phyloP scores from a whole-genome alignment of 2,888 invertebrate genomes.

The Tiliacea aurago region DNA sequence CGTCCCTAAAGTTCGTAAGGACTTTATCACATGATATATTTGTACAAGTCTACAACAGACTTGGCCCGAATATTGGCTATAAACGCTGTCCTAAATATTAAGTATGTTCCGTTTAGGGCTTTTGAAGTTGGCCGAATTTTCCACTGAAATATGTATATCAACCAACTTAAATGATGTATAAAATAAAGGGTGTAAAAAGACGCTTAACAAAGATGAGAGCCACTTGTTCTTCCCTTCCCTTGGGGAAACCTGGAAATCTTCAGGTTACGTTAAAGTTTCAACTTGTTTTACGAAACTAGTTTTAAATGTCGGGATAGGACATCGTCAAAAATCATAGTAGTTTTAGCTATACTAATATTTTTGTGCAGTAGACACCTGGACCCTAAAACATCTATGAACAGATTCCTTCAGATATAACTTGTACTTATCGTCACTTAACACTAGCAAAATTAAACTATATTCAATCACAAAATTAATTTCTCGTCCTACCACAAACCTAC shows the following conservation, averaged over 20 bases:
- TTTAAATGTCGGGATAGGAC: too few species aligned
- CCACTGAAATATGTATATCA: too few species aligned
- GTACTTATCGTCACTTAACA: too few species aligned
- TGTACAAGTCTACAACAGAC: constrained; percentile 44
- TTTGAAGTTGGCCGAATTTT: neutral
- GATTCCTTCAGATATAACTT: neutral
- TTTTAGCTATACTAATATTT: neutral
- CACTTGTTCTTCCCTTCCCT: too few species aligned
- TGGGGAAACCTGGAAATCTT: too few species aligned
- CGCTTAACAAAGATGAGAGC: too few species aligned
- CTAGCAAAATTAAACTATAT: neutral
- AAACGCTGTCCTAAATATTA: constrained; percentile 10
- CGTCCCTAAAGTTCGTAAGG: constrained; percentile 19
- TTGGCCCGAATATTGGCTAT: constrained; percentile 17
- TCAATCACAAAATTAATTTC: neutral
- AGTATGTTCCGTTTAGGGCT: neutral
- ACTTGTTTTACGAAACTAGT: too few species aligned
- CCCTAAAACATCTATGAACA: too few species aligned
- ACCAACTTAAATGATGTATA: too few species aligned
- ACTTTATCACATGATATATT: constrained; percentile 46
- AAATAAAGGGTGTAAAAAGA: too few species aligned
- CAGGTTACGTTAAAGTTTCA: too few species aligned
- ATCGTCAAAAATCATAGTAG: neutral
- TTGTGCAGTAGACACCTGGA: neutral
- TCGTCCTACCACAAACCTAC: neutral